Percentiles rank a stretch among this genome's conserved stretches.
These are phyloP conservation scores for Onychomys arenicola DNA, from an alignment of 2,797 vertebrate species.

Conservation along the genomic window DNA sequence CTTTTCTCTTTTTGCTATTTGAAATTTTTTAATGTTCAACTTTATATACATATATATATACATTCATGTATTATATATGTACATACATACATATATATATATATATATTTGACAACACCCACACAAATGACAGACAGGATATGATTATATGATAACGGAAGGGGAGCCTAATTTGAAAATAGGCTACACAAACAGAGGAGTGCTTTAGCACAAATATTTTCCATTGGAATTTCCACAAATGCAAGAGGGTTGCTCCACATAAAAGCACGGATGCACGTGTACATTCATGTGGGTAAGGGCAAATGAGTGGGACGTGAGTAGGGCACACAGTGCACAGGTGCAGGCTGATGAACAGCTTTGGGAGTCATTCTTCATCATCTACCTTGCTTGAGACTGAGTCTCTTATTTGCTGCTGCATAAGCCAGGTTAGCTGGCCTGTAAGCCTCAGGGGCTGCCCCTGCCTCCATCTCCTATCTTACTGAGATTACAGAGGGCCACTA, in stretches of 20 bases:
- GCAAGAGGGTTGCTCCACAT: neutral
- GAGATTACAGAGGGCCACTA: neutral
- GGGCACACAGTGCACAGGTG: fast-evolving
- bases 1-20: neutral
- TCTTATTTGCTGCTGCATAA: neutral
- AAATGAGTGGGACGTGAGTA: neutral
- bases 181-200: neutral
- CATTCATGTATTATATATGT: no score
- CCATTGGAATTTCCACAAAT: neutral
- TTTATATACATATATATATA: neutral
- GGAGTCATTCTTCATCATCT: neutral
- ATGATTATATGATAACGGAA: neutral
- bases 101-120: neutral
- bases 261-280: neutral
- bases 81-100: no score
- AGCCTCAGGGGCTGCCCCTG: neutral
- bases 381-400: neutral
- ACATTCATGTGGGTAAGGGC: no score
- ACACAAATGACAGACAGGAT: neutral
- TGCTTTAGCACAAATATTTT: neutral
- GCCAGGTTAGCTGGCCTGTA: neutral
- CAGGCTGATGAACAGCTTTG: neutral
- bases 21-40: neutral
- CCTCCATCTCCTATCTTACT: neutral
- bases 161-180: neutral